phyloP scores from a whole-genome alignment of 2,797 vertebrate genomes.

The Phoeniculus purpureus region DNA sequence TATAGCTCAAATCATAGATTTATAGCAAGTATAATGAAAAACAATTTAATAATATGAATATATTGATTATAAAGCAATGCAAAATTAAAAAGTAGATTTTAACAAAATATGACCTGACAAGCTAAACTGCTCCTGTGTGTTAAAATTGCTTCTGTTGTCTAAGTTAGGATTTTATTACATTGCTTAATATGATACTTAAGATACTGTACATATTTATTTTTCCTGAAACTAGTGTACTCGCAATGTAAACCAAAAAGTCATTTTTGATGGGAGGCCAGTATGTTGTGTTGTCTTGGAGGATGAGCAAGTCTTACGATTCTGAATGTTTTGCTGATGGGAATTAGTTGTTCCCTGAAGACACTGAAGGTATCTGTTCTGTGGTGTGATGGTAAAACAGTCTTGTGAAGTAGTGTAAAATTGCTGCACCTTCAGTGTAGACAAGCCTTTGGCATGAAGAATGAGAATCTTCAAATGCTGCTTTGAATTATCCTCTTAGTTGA shows the following conservation, averaged over 20 bases:
- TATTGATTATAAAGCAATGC: neutral
- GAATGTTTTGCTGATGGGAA: neutral
- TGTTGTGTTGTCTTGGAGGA: neutral
- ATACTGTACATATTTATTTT: neutral
- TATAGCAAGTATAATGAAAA: neutral
- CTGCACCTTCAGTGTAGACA: neutral
- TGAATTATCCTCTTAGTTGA: slow-evolving; percentile 55
- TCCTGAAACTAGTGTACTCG: neutral
- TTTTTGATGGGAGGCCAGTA: neutral
- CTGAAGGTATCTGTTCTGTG: neutral
- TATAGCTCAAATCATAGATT: neutral
- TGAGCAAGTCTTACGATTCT: neutral
- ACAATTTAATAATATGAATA: neutral
- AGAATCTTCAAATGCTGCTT: slow-evolving; percentile 27
- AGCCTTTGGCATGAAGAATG: neutral
- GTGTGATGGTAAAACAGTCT: neutral
- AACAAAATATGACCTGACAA: neutral
- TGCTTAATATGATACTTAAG: neutral
- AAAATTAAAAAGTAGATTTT: neutral
- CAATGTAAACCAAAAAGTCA: neutral
- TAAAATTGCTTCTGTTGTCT: neutral
- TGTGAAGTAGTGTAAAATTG: neutral
- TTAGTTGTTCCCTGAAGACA: neutral
- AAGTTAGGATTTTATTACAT: neutral
- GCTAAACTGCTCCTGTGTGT: neutral